phyloP scores from a whole-genome alignment of 2,113 vertebrate species.

The Zeus faber region DNA sequence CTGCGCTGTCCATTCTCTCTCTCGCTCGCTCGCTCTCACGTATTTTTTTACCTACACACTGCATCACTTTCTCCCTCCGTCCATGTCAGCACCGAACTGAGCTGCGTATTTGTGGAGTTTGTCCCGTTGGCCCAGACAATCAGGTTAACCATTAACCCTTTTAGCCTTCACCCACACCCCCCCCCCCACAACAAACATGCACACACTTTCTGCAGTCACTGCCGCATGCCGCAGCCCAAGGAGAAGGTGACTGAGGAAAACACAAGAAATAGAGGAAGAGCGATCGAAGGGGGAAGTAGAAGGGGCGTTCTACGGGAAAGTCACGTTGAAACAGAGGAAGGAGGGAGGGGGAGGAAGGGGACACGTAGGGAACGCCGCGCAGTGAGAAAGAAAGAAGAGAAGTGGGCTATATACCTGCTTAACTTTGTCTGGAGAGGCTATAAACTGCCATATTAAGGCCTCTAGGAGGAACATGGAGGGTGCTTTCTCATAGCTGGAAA shows the following conservation, averaged over 20 bases:
- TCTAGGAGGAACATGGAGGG: not conserved
- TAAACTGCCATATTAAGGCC: too few species aligned
- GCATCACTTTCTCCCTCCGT: not conserved
- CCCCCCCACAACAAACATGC: not conserved
- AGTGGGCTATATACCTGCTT: too few species aligned
- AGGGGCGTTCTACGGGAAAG: not conserved
- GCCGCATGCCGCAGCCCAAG: not conserved
- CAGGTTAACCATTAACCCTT: slow-evolving; percentile 1
- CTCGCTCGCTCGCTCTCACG: too few species aligned
- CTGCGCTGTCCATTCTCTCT: too few species aligned
- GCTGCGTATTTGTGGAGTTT: not conserved
- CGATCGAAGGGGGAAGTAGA: too few species aligned
- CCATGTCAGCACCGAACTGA: too few species aligned
- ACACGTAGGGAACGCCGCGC: not conserved
- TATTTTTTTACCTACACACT: too few species aligned
- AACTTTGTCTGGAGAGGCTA: too few species aligned
- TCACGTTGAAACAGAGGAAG: not conserved
- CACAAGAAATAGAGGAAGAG: not conserved
- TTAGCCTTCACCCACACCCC: not conserved
- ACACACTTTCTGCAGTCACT: too few species aligned
- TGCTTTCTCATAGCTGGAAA: not conserved
- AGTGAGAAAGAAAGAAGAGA: not conserved
- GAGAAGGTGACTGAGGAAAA: not conserved
- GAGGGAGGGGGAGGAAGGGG: not conserved
- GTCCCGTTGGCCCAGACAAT: not conserved